phyloP scores from a whole-genome alignment of 2,113 vertebrate genomes.

The Cryptoleucopteryx plumbea region DNA sequence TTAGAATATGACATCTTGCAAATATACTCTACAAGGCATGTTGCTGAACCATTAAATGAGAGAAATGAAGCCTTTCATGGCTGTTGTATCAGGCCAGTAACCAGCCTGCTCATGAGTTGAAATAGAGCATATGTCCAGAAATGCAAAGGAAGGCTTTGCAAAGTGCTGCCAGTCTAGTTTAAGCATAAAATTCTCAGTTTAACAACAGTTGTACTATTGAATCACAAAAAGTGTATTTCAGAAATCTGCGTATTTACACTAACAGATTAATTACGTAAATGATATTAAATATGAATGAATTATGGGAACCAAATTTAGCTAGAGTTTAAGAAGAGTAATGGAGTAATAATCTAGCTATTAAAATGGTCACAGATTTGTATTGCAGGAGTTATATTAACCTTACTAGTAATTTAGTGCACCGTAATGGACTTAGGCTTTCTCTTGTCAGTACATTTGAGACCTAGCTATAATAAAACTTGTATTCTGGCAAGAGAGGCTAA shows the following conservation, averaged over 20 bases:
- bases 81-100: conserved; percentile 19
- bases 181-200: background rate
- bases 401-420: conserved; percentile 26
- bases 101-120: conserved; percentile 36
- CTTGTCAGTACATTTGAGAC: conserved; percentile 34
- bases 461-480: conserved; percentile 38
- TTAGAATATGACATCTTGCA: conserved; percentile 68
- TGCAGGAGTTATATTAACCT: conserved; percentile 56
- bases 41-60: conserved; percentile 58
- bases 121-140: conserved; percentile 53
- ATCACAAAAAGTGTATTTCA: conserved; percentile 15
- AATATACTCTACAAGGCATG: conserved; percentile 37
- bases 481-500: background rate
- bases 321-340: conserved; percentile 52
- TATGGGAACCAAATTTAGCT: conserved; percentile 35
- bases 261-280: conserved; percentile 42
- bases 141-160: conserved; percentile 30
- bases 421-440: conserved; percentile 50
- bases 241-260: conserved; percentile 10
- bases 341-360: conserved; percentile 50
- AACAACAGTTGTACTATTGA: background rate
- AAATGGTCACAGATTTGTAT: conserved; percentile 53
- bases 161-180: conserved; percentile 11
- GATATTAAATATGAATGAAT: conserved; percentile 26
- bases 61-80: conserved; percentile 64